Evolutionary conservation across 2,113 vertebrate genomes (phyloP), one percentile per base, ranked within the genome.

Genomic region (Helogale parvula): DNA sequence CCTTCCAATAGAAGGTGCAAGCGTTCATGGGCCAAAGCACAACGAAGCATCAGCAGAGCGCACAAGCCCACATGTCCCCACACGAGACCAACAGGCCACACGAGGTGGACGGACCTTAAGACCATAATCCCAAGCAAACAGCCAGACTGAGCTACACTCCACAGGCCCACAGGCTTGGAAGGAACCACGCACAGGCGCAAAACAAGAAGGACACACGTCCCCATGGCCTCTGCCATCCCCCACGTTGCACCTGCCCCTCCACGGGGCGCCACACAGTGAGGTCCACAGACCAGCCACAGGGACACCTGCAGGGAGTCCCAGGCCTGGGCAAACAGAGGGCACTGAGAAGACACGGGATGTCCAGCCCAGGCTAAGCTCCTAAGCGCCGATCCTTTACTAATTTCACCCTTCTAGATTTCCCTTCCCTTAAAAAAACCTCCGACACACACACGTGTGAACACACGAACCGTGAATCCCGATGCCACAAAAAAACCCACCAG

Each of bases 241-340:
- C 3, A 0, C 7, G 45, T 50, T 41, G 10, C 29, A 3, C 60
- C 60, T 52, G 60, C 45, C 74, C 45, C 25, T 90, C 88, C 4
- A 11, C 5, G 3, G 41, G 19, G 88, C 0, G 0, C 57, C 23
- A 19, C 3, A 4, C 3, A 19, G n/a, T 5, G 21, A 50, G 29
- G 1, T 8, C 57, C 5, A 0, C 0, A 6, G 33, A 23, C 5
- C n/a, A 7, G 68, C 69, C 11, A 2, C 8, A 3, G 31, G 31
- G 79, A 35, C 68, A 1, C 54, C 0, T 2, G 35, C 57, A 77
- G 13, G 35, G 54, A 10, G 54, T 7, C 10, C 85, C 66, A 4
- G 6, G 3, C 6, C 0, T 4, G 85, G 6, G n/a, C 12, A 0
- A 21, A 33, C 27, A 25, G 9, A 0, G 3, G 10, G 54, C n/a